A percentile compares a stretch with the other conserved stretches of the same genome.
phyloP scores from a whole-genome alignment of 2,888 invertebrate genomes.

The Andrena praecox region DNA sequence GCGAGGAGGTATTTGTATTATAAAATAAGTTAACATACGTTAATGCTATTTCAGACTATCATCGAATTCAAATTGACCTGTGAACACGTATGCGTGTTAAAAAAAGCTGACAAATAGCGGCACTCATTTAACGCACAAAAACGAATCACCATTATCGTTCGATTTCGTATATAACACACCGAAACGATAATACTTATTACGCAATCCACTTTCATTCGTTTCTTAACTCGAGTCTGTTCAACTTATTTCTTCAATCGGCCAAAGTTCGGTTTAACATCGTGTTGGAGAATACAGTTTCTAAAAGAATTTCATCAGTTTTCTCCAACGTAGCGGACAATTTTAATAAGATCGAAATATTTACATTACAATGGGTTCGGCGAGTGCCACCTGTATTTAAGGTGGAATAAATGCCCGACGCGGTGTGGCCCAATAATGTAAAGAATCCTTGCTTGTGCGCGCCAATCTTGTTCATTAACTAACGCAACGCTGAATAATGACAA shows the following conservation, averaged over 20 bases:
- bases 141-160: conserved; percentile 1
- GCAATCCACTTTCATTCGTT: not conserved
- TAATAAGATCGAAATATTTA: not conserved
- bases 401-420: conserved; percentile 16
- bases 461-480: conserved; percentile 32
- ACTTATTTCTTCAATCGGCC: conserved; percentile 1
- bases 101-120: conserved; percentile 11
- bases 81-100: conserved; percentile 21
- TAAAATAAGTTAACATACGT: conserved; percentile 16
- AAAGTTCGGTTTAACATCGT: not conserved
- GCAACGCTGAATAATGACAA: conserved; percentile 55
- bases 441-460: conserved; percentile 29
- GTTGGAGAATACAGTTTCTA: not conserved
- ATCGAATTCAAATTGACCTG: not conserved
- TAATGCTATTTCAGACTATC: not conserved
- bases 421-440: conserved; percentile 23
- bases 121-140: conserved; percentile 48
- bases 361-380: not conserved
- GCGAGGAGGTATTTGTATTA: conserved; percentile 29
- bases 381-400: conserved; percentile 1
- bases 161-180: not conserved
- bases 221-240: not conserved
- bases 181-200: conserved; percentile 11
- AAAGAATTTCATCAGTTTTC: not conserved
- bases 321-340: not conserved